These are phyloP conservation scores for Eulemur rubriventer DNA, from an alignment of 2,797 vertebrate species.

Conservation along the genomic window DNA sequence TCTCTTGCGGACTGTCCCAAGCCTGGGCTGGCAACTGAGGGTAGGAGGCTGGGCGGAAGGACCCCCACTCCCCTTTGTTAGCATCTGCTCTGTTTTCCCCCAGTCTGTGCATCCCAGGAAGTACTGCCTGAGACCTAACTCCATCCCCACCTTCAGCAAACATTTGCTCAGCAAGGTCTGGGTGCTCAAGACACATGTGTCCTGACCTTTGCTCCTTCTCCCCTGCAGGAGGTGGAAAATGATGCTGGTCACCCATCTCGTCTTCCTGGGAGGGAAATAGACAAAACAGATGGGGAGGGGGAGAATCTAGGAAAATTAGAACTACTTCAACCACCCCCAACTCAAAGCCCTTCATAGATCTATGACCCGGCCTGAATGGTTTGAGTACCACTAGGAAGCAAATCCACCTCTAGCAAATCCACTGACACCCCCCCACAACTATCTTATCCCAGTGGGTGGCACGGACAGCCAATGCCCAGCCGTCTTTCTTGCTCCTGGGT, in stretches of 20 bases:
- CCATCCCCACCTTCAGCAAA: neutral
- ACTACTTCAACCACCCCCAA: neutral
- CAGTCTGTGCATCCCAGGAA: neutral
- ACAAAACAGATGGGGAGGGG: neutral
- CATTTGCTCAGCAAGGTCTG: neutral
- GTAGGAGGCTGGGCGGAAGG: neutral
- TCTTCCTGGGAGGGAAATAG: conserved; percentile 2
- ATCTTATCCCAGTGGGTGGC: neutral
- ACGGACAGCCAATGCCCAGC: neutral
- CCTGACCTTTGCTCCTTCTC: neutral
- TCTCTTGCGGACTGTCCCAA: neutral
- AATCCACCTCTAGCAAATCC: neutral
- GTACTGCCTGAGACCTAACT: neutral
- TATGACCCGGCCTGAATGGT: neutral
- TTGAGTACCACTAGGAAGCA: neutral
- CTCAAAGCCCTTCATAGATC: neutral
- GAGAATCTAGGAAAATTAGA: neutral
- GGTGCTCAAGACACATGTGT: conserved; percentile 23
- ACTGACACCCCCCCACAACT: neutral
- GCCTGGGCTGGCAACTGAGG: neutral
- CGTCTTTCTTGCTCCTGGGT: no score
- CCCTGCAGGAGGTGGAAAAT: neutral
- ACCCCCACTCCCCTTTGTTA: neutral
- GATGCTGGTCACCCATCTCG: neutral
- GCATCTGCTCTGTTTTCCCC: neutral